phyloP scores from a whole-genome alignment of 2,113 vertebrate species.

The Stegostoma tigrinum region DNA sequence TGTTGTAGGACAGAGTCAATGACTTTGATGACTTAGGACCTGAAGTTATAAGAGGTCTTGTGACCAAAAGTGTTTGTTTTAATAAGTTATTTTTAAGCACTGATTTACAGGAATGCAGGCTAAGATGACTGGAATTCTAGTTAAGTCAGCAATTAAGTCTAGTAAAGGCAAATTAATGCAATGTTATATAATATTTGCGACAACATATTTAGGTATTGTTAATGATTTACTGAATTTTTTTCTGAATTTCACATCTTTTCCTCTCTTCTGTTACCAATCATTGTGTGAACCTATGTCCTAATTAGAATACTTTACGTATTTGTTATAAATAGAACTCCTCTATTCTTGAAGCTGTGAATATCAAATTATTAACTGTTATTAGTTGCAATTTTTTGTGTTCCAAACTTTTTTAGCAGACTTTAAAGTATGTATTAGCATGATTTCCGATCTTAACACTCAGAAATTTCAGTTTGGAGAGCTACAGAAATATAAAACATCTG shows the following conservation, averaged over 20 bases:
- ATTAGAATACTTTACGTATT: background rate
- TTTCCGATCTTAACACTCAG: background rate
- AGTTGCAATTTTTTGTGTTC: background rate
- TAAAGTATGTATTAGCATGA: background rate
- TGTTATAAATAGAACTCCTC: background rate
- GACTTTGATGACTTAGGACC: conserved; percentile 26
- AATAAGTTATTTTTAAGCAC: conserved; percentile 23
- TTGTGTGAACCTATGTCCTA: background rate
- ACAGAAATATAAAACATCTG: background rate
- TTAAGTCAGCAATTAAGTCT: background rate
- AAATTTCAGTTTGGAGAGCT: background rate
- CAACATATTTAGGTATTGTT: background rate
- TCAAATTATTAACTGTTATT: background rate
- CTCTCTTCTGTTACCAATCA: background rate
- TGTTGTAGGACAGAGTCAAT: background rate
- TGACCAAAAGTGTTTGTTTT: conserved; percentile 2
- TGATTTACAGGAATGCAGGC: background rate
- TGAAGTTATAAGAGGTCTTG: background rate
- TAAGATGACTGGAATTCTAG: background rate
- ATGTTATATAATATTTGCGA: background rate
- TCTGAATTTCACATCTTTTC: background rate
- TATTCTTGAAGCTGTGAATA: background rate
- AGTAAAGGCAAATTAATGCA: background rate
- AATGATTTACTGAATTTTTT: background rate
- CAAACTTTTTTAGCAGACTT: background rate